A percentile compares a stretch with the other conserved stretches of the same genome.
phyloP scores from a whole-genome alignment of 2,113 vertebrate species.

The Baryphthengus martii region DNA sequence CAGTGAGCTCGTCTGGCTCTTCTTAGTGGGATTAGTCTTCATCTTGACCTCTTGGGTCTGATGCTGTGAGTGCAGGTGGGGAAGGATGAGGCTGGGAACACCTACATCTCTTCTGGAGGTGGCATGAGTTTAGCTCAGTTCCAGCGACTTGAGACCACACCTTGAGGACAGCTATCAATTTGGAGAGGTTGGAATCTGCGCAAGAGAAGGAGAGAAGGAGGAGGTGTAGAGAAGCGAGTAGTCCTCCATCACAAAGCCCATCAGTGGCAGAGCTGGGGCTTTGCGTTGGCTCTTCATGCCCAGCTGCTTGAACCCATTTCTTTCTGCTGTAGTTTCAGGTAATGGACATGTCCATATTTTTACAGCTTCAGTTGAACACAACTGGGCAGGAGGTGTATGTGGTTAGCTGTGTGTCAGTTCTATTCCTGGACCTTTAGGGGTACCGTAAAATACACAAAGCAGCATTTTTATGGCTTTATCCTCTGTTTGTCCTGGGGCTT shows the following conservation, averaged over 20 bases:
- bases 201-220: neutral
- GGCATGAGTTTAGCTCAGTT: neutral
- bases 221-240: neutral
- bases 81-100: neutral
- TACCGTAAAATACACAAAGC: neutral
- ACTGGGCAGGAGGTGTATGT: neutral
- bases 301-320: neutral
- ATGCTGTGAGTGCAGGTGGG: neutral
- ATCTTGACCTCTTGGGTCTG: neutral
- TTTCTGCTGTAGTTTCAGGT: neutral
- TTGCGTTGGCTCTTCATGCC: neutral
- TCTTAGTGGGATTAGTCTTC: neutral
- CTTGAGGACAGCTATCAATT: neutral
- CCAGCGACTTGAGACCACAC: neutral
- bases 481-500: neutral
- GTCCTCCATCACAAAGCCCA: neutral
- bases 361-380: neutral
- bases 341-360: neutral
- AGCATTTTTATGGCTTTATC: neutral
- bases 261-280: neutral
- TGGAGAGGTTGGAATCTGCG: neutral
- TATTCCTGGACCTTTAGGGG: neutral
- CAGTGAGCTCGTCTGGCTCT: neutral
- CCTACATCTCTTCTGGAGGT: neutral
- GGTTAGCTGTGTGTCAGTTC: neutral